A percentile compares a stretch with the other conserved stretches of the same genome.
phyloP scores from a whole-genome alignment of 2,888 invertebrate species.

The Malacosoma neustria region DNA sequence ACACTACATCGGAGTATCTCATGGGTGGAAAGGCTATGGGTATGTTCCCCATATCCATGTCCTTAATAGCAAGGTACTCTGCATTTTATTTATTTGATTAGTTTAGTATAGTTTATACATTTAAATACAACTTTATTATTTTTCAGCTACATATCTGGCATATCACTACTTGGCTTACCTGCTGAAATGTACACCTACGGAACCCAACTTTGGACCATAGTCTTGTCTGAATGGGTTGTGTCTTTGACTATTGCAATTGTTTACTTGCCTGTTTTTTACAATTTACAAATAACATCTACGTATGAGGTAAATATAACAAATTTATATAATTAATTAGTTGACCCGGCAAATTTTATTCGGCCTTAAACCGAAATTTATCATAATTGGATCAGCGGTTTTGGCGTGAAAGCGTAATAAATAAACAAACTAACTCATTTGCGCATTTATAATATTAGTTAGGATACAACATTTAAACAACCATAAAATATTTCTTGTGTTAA shows the following conservation, averaged over 20 bases:
- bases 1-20: slow-evolving; percentile 81
- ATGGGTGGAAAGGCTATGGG: slow-evolving; percentile 86
- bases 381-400: too few relatives aligned
- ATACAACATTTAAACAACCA: too few relatives aligned
- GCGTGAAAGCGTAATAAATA: too few relatives aligned
- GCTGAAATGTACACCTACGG: slow-evolving; percentile 87
- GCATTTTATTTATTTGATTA: too few relatives aligned
- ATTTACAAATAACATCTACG: slow-evolving; percentile 82
- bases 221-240: slow-evolving; percentile 78
- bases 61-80: slow-evolving; percentile 83
- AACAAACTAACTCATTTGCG: too few relatives aligned
- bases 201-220: slow-evolving; percentile 80
- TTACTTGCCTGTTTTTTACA: slow-evolving; percentile 83
- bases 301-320: slow-evolving; percentile 75
- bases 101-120: too few relatives aligned
- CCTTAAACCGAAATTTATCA: too few relatives aligned
- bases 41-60: slow-evolving; percentile 86
- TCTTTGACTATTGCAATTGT: slow-evolving; percentile 78
- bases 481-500: too few relatives aligned
- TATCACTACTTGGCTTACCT: slow-evolving; percentile 81
- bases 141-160: slow-evolving; percentile 83
- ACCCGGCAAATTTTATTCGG: too few relatives aligned
- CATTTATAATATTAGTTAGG: too few relatives aligned
- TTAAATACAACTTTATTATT: too few relatives aligned
- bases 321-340: slow-evolving; percentile 4